Percentiles rank a stretch among this genome's conserved stretches.
Conservation (phyloP, 2,797 vertebrate genomes). For the Basileuterus tristriatus region DNA sequence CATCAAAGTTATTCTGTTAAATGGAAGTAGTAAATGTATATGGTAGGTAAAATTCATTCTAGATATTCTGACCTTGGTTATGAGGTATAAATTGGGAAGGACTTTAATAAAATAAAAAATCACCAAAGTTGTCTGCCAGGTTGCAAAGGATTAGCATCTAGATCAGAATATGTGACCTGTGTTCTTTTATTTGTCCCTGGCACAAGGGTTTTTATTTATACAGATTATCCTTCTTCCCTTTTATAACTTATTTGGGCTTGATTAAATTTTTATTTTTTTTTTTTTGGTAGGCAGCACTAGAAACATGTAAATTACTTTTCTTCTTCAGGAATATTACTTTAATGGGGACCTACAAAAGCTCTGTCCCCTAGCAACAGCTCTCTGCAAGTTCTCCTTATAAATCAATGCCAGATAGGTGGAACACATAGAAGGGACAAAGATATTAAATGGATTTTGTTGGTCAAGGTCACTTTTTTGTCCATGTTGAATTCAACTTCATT, state of each 20-base stretch:
- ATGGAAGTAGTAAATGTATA: neutral
- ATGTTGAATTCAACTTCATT: neutral
- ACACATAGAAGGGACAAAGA: neutral
- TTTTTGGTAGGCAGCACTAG: neutral
- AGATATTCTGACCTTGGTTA: neutral
- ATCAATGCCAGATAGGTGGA: slow-evolving; percentile 11
- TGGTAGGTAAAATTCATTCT: neutral
- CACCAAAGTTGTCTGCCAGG: neutral
- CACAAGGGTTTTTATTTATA: neutral
- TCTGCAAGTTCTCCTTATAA: slow-evolving; percentile 22
- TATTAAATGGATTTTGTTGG: neutral
- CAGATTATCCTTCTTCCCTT: neutral
- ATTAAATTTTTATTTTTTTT: neutral
- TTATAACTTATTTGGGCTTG: neutral
- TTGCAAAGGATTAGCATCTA: neutral
- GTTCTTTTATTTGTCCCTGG: neutral
- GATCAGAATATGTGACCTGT: neutral
- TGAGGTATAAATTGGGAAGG: neutral
- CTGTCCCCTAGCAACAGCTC: slow-evolving; percentile 63
- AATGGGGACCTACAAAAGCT: slow-evolving; percentile 18
- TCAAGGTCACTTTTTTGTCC: neutral
- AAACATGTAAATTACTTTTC: slow-evolving; percentile 38
- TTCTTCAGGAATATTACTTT: slow-evolving; percentile 19
- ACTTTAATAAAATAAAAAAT: neutral
- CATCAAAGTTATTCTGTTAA: neutral